Percentiles rank a stretch among this genome's conserved stretches.
phyloP scores from a whole-genome alignment of 92 coral and sea anemone genomes.

The Pocillopora grandis region DNA sequence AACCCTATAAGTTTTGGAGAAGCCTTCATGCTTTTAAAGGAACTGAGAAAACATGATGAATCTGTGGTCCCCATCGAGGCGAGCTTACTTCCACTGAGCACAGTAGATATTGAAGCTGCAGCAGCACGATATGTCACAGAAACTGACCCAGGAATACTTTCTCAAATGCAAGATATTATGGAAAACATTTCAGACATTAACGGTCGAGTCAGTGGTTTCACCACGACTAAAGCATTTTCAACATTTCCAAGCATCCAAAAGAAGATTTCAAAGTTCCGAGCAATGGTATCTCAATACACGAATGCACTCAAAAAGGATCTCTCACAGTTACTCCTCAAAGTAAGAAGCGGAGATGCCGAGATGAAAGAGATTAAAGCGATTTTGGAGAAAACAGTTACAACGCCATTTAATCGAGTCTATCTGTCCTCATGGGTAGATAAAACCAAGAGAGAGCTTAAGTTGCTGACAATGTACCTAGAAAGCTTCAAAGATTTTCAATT shows the following conservation, averaged over 20 bases:
- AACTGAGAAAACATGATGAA: not conserved
- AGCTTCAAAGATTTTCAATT: constrained; percentile 1
- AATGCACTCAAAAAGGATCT: not conserved
- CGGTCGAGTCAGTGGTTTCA: not conserved
- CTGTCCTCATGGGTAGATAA: constrained; percentile 14
- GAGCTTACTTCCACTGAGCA: not conserved
- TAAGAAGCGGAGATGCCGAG: constrained; percentile 8
- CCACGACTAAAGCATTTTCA: constrained; percentile 3
- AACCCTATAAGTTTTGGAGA: constrained; percentile 4
- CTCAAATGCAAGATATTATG: not conserved
- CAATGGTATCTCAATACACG: constrained; percentile 1
- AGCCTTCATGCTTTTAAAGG: not conserved
- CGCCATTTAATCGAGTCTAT: constrained; percentile 2
- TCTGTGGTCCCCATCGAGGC: not conserved
- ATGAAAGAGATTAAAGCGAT: not conserved
- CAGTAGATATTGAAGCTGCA: not conserved
- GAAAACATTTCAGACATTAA: not conserved
- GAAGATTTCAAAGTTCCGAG: not conserved
- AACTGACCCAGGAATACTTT: not conserved
- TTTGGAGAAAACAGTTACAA: not conserved
- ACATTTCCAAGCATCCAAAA: constrained; percentile 5
- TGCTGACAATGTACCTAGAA: constrained; percentile 4
- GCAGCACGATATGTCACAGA: not conserved
- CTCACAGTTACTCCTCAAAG: not conserved
- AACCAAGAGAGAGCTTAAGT: constrained; percentile 7